These are phyloP conservation scores for Caenorhabditis sp. DNA, from an alignment of 2,888 invertebrate genomes.

Conservation along the genomic window DNA sequence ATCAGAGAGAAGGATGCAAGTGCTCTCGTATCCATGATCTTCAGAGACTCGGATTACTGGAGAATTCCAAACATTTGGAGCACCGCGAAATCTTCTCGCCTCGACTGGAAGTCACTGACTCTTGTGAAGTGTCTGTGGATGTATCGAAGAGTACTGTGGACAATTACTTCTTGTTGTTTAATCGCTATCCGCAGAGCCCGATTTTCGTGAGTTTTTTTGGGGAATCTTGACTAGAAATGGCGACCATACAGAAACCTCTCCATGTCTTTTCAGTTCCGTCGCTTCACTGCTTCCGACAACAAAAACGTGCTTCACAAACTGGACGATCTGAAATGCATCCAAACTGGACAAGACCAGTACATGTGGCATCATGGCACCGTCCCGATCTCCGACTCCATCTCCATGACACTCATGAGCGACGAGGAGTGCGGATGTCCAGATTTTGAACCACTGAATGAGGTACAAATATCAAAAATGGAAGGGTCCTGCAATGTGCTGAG, in stretches of 20 bases:
- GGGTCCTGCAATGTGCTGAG: not conserved
- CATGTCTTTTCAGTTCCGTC: not conserved
- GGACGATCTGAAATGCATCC: not conserved
- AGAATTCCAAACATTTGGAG: not conserved
- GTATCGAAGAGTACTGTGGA: conserved; percentile 7
- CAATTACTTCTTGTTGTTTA: conserved; percentile 1
- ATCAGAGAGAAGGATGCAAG: not conserved
- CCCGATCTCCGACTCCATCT: not conserved
- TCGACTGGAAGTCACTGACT: not conserved
- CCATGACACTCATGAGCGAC: not conserved
- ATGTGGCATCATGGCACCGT: not conserved
- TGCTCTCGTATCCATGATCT: not conserved
- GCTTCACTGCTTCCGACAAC: not conserved
- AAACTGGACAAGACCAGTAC: not conserved
- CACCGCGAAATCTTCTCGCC: not conserved
- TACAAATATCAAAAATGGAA: not conserved
- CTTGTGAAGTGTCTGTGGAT: conserved; percentile 1
- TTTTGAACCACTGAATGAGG: not conserved
- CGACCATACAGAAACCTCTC: not conserved
- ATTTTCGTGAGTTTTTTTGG: conserved; percentile 10
- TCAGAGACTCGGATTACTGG: not conserved
- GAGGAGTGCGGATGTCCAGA: conserved; percentile 5
- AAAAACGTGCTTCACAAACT: not conserved
- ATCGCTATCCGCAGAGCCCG: not conserved
- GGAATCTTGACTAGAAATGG: too few relatives aligned